Conservation (phyloP, 2,888 invertebrate genomes). For the Drosophila macrospina region DNA sequence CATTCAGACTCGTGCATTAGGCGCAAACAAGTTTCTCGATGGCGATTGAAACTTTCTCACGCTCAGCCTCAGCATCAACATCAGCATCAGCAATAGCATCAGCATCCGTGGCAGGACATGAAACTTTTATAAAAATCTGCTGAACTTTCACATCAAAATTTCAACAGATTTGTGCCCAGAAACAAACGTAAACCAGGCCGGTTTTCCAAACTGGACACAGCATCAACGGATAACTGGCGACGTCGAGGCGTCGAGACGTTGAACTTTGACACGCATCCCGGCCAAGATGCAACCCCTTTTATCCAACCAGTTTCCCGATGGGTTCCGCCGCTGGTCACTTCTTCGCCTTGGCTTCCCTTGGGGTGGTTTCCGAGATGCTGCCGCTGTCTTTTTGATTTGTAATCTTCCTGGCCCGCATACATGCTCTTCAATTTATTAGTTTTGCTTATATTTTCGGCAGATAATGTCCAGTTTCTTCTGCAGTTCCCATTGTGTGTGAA, state of each 20-base stretch:
- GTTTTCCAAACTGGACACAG: conserved; percentile 78
- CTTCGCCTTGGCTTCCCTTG: conserved; percentile 6
- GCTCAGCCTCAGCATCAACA: conserved; percentile 67
- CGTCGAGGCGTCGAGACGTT: conserved; percentile 48
- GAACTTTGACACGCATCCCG: conserved; percentile 78
- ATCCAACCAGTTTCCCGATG: conserved; percentile 63
- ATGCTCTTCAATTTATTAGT: conserved; percentile 13
- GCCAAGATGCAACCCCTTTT: conserved; percentile 69
- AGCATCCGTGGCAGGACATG: conserved; percentile 71
- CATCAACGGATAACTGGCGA: conserved; percentile 50
- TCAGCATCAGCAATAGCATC: conserved; percentile 67
- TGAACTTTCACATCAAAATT: conserved; percentile 81
- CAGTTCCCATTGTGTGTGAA: conserved; percentile 40
- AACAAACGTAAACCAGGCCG: conserved; percentile 50
- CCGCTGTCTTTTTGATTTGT: conserved; percentile 57
- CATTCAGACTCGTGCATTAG: conserved; percentile 35
- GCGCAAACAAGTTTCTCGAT: conserved; percentile 59
- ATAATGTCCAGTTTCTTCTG: conserved; percentile 75
- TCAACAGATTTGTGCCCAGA: conserved; percentile 74
- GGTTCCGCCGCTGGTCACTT: conserved; percentile 59
- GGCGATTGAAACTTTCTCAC: conserved; percentile 66
- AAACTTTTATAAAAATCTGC: conserved; percentile 73
- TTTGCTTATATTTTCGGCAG: conserved; percentile 58
- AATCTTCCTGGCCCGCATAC: conserved; percentile 68
- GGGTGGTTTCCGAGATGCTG: conserved; percentile 60